Conservation (phyloP, 1,140 invertebrate genomes). For the Conus betulinus region DNA sequence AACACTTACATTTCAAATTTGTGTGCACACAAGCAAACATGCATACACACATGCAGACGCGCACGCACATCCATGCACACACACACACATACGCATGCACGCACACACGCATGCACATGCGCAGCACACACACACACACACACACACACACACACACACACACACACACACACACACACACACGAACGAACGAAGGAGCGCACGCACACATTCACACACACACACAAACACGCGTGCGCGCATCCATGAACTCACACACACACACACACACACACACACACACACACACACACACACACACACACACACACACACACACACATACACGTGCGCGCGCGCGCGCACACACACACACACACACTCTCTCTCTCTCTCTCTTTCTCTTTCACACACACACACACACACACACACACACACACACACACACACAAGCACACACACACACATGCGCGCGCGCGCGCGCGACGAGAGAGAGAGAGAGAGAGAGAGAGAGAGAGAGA, state of each 20-base stretch:
- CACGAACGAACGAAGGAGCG: background rate
- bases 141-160: background rate
- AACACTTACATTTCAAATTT: too few relatives aligned
- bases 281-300: background rate
- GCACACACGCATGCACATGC: background rate
- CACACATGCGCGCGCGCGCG: too few relatives aligned
- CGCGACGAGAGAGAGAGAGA: too few relatives aligned
- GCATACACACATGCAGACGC: background rate
- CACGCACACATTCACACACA: background rate
- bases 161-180: background rate
- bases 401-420: background rate
- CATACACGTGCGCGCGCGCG: background rate
- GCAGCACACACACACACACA: background rate
- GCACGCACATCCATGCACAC: background rate
- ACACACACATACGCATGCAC: background rate
- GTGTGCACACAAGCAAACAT: background rate
- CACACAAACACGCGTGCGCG: background rate
- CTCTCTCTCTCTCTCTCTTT: background rate
- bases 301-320: constrained; percentile 2
- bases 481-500: too few relatives aligned
- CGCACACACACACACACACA: background rate
- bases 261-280: background rate
- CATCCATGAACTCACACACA: background rate
- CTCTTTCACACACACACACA: background rate
- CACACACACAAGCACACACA: too few relatives aligned